Percentiles rank a stretch among this genome's conserved stretches.
Conservation (phyloP, 2,888 invertebrate genomes). For the Liopterus haemorrhoidalis region DNA sequence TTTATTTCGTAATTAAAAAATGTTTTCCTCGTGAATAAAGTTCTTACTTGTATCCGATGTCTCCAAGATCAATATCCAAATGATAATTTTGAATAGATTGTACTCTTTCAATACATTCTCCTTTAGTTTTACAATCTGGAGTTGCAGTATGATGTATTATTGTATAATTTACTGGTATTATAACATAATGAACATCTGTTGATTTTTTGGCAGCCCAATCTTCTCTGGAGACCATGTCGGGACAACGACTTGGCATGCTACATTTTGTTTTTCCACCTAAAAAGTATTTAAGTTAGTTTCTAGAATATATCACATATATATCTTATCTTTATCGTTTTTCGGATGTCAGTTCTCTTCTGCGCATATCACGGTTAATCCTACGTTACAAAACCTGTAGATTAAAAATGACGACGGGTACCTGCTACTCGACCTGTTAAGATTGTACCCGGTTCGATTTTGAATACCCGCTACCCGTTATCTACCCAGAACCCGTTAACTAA, state of each 20-base stretch:
- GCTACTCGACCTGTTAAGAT: no score
- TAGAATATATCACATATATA: constrained; percentile 4
- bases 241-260: constrained; percentile 42
- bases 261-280: background rate
- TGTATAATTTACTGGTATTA: constrained; percentile 49
- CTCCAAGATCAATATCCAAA: constrained; percentile 48
- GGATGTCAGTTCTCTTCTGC: no score
- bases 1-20: no score
- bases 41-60: constrained; percentile 57
- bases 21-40: no score
- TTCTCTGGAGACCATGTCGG: constrained; percentile 50
- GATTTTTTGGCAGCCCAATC: constrained; percentile 57
- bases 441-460: no score
- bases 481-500: no score
- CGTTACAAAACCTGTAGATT: no score
- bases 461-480: no score
- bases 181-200: constrained; percentile 49
- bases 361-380: no score
- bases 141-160: constrained; percentile 56
- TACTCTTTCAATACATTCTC: constrained; percentile 44
- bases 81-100: constrained; percentile 51
- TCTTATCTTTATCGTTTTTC: no score
- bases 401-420: no score
- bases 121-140: constrained; percentile 44
- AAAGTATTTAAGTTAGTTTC: constrained; percentile 1